Evolutionary conservation across 2,797 vertebrate genomes (phyloP).

Genomic region (Crocidura indochinensis): DNA sequence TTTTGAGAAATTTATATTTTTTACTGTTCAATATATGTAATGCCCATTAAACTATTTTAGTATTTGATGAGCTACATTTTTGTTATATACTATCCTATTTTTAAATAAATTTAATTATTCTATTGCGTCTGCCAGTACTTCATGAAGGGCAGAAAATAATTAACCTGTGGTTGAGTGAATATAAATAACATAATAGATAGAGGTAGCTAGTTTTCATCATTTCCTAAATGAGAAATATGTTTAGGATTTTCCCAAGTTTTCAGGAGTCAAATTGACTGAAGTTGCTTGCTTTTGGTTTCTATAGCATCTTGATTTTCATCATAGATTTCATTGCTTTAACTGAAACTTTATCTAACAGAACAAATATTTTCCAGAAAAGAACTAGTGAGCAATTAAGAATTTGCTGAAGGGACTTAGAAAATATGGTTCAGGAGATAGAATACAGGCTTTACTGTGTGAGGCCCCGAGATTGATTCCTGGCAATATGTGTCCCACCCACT

Average conservation of each 20-base stretch:
- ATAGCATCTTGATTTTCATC: conserved; percentile 32
- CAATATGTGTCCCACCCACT: no score
- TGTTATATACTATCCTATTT: conserved; percentile 6
- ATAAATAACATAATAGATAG: conserved; percentile 31
- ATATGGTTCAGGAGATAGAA: no score
- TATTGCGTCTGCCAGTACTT: conserved; percentile 1
- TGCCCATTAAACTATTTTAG: conserved; percentile 43
- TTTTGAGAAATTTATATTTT: conserved; percentile 6
- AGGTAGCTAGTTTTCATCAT: conserved; percentile 1
- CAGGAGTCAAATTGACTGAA: not conserved
- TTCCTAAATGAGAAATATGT: conserved; percentile 51
- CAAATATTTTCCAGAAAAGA: not conserved
- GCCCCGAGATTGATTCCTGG: no score
- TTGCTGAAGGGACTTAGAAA: not conserved
- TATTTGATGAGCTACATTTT: not conserved
- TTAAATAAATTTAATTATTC: conserved; percentile 46
- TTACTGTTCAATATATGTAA: not conserved
- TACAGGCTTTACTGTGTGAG: no score
- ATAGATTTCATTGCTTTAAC: conserved; percentile 11
- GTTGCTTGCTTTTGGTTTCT: conserved; percentile 38
- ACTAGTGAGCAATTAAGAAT: conserved; percentile 16
- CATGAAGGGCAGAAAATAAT: not conserved
- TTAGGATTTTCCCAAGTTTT: conserved; percentile 33
- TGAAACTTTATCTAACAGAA: conserved; percentile 25
- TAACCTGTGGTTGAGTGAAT: not conserved